Evolutionary conservation across 2,888 invertebrate species (phyloP).

Genomic region (Gandaritis pyraliata): DNA sequence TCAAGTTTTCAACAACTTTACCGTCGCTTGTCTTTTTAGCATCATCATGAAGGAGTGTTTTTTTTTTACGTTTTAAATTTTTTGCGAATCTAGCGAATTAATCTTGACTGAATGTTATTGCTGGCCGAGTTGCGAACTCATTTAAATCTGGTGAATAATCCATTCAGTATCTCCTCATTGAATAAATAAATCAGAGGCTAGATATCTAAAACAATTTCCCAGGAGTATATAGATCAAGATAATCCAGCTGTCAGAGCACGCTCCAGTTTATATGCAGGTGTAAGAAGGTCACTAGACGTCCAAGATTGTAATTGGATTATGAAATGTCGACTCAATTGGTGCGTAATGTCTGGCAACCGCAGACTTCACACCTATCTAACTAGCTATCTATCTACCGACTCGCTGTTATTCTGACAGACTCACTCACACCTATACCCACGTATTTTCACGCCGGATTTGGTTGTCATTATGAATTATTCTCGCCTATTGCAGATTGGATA

Average conservation of each 20-base stretch:
- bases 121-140: not conserved
- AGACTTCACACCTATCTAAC: slow-evolving; percentile 23
- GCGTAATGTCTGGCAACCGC: slow-evolving; percentile 62
- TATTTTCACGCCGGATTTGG: slow-evolving; percentile 27
- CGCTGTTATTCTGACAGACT: slow-evolving; percentile 14
- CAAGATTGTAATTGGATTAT: slow-evolving; percentile 68
- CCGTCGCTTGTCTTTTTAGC: not conserved
- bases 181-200: slow-evolving; percentile 9
- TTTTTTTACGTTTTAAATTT: too few species aligned
- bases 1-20: slow-evolving; percentile 21
- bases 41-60: not conserved
- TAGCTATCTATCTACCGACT: slow-evolving; percentile 11
- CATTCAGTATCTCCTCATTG: not conserved
- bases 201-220: slow-evolving; percentile 21
- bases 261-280: slow-evolving; percentile 48
- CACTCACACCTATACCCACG: slow-evolving; percentile 20
- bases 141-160: not conserved
- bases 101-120: not conserved
- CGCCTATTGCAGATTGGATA: slow-evolving; percentile 17
- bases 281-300: slow-evolving; percentile 46
- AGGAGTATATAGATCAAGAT: slow-evolving; percentile 34
- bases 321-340: slow-evolving; percentile 62
- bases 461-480: slow-evolving; percentile 29
- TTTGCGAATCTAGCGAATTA: too few species aligned
- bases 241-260: slow-evolving; percentile 42